Evolutionary conservation across 2,113 vertebrate species (phyloP), one percentile per base, ranked within the genome.

Genomic region (Mirza zaza): DNA sequence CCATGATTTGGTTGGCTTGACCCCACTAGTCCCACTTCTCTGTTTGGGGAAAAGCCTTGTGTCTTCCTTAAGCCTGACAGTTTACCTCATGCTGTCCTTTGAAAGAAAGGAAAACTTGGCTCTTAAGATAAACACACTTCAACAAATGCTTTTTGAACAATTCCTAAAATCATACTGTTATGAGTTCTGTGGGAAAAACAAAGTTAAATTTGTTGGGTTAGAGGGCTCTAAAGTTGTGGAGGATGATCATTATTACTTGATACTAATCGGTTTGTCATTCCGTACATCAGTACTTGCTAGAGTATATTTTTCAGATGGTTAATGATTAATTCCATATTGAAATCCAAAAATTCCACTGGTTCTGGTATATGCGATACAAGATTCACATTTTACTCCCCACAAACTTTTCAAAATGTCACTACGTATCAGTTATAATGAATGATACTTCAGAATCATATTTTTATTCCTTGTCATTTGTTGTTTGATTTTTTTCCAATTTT

Each of bases 331-430:
- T 95, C 61, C 70, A 52, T 81, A 70, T 10, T 76, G 42, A 95
- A 91, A 90, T 87, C n/a, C 48, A 76, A 93, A 80, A 87, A 34
- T 36, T 95, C 29, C 15, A 57, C 61, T 86, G 8, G 32, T 95
- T 97, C 65, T 92, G 39, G 90, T 84, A 90, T 15, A 57, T 21
- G 1, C 34, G 93, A 21, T 67, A 42, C 0, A 90, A 83, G 29
- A 88, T 80, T 91, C 90, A 76, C 29, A 76, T 96, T 95, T 97
- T 84, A 90, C 76, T 90, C 48, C 84, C 59, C 18, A 94, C 55
- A 95, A 92, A 92, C 8, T 93, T 93, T 50, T 80, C 73, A 96
- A 97, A 97, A 92, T 57, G 75, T 77, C 71, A 91, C 90, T 55
- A 45, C 3, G 45, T n/a, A 48, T 42, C 34, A 84, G 59, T 95